Evolutionary conservation across 2,113 vertebrate species (phyloP), one percentile per base, ranked within the genome.

Genomic region (Sebastes fasciatus): DNA sequence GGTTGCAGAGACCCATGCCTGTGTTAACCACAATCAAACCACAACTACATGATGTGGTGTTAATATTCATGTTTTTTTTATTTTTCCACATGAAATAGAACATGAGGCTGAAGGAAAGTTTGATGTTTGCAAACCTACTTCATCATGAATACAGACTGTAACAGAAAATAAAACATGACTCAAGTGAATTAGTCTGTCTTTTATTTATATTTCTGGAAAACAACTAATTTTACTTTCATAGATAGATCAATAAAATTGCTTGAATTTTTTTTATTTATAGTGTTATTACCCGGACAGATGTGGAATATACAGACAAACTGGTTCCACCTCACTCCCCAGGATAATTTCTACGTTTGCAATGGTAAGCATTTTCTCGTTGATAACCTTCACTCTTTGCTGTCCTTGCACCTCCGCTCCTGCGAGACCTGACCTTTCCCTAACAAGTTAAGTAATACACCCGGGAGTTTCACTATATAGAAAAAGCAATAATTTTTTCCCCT

Each of bases 401-500:
- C 77, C 9, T 81, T 74, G 74, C 67, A 74, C 76, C 63, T 69
- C 26, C 0, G 4, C 69, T 66, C 54, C 55, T 67, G 68, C 12
- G 60, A 74, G 78, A 74, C 63, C 60, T 87, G 89, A 91, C 91
- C 91, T 90, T 92, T 89, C 42, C 17, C 1, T 80, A 83, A 77
- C 67, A 81, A 85, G 86, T 88, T 88, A 91, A 88, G 74, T 85
- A 88, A 93, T 80, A 86, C 90, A 79, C 82, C 13, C 0, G 55
- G 77, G 87, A 89, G n/a, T 83, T 84, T 76, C 54, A 19, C 10
- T 64, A 52, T 83, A 85, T 82, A 73, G 79, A 77, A 83, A 74
- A 90, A 81, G 75, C 80, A 86, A 88, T 88, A 86, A 84, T 19
- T 19, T 0, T 4, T 1, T 0, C 42, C 64, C 78, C 16, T 34